Evolutionary conservation across 2,797 vertebrate species (phyloP).

Genomic region (Anas bernieri): DNA sequence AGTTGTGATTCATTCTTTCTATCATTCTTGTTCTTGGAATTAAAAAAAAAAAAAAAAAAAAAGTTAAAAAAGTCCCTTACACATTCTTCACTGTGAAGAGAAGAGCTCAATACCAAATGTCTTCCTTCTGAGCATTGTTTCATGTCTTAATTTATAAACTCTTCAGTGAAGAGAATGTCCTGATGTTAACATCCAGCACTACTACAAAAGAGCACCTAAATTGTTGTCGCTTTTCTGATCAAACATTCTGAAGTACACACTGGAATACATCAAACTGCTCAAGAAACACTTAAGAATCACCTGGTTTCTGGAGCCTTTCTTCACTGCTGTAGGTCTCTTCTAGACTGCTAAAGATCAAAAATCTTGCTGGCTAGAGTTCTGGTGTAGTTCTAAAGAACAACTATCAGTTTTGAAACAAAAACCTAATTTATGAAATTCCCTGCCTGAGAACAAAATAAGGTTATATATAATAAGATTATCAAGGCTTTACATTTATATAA

Average conservation of each 20-base stretch:
- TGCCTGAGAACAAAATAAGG: background rate
- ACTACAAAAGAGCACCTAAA: background rate
- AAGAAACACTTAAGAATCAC: background rate
- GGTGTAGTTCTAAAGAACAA: background rate
- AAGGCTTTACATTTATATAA: background rate
- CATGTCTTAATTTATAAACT: background rate
- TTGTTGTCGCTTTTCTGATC: background rate
- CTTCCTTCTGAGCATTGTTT: background rate
- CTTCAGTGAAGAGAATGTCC: background rate
- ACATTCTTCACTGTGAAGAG: background rate
- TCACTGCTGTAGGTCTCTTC: rapidly evolving
- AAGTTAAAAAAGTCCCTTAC: background rate
- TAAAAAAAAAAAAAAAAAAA: too few relatives aligned
- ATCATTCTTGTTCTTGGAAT: background rate
- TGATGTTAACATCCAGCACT: background rate
- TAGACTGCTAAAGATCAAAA: background rate
- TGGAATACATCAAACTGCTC: background rate
- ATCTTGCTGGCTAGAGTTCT: background rate
- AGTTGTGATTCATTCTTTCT: background rate
- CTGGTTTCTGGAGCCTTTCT: background rate
- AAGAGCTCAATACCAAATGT: background rate
- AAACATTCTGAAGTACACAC: background rate
- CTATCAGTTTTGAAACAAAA: background rate
- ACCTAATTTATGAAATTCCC: background rate
- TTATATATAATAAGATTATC: background rate